These are phyloP conservation scores for Gastrophysa polygoni DNA, from an alignment of 2,888 invertebrate genomes.

Conservation along the genomic window DNA sequence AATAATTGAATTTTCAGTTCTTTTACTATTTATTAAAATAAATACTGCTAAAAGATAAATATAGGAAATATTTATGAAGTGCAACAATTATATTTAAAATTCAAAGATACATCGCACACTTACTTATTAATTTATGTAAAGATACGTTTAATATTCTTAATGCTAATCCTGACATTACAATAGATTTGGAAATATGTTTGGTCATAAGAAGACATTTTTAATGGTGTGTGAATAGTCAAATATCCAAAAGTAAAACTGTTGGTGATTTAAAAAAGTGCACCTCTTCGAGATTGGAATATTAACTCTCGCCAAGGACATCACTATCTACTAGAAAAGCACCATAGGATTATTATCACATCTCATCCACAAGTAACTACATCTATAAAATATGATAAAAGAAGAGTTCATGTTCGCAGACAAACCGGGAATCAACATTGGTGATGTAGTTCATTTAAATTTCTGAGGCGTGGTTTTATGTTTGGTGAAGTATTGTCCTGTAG, in stretches of 20 bases:
- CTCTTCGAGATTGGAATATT: conserved; percentile 30
- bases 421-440: conserved; percentile 12
- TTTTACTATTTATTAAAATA: conserved; percentile 34
- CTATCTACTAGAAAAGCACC: conserved; percentile 41
- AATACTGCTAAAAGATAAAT: conserved; percentile 34
- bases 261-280: conserved; percentile 31
- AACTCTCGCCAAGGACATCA: conserved; percentile 35
- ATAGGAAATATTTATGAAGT: conserved; percentile 33
- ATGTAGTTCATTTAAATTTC: conserved; percentile 18
- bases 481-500: conserved; percentile 54
- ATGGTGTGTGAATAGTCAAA: conserved; percentile 25
- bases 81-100: conserved; percentile 34
- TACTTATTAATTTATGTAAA: conserved; percentile 29
- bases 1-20: conserved; percentile 24
- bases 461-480: conserved; percentile 25
- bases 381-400: conserved; percentile 20
- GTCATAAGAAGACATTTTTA: conserved; percentile 31
- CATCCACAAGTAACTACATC: conserved; percentile 35
- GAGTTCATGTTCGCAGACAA: conserved; percentile 21
- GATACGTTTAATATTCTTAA: conserved; percentile 32
- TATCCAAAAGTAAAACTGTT: conserved; percentile 20
- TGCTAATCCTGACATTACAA: conserved; percentile 30
- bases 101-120: conserved; percentile 33
- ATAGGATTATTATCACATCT: conserved; percentile 42
- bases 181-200: conserved; percentile 29